Evolutionary conservation across 2,113 vertebrate species (phyloP), one percentile per base, ranked within the genome.

Genomic region (Lampris megalopsis): DNA sequence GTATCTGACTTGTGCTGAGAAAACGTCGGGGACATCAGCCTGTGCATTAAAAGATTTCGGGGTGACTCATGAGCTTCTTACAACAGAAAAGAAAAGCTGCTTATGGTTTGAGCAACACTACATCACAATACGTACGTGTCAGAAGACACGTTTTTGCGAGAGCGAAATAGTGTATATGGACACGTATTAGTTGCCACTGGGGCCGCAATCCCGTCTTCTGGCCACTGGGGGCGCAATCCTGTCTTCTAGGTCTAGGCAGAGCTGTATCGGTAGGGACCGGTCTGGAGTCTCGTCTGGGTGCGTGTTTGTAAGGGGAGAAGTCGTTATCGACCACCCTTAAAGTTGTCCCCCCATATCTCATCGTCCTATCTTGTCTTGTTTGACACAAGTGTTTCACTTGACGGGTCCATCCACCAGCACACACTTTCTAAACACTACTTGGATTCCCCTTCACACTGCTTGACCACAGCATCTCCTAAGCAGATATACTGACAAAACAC

Each of bases 401-500:
- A 83, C 76, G 82, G 35, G n/a, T 73, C 61, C 65, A 56, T 48
- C 41, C 63, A 40, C 40, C 6, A 1, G 64, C 40, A 43, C 61
- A 50, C 40, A 57, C 73, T 45, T 79, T 79, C 77, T 73, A 79
- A 73, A 68, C 59, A 78, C 60, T 71, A 43, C 49, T 47, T 53
- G 66, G 73, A 73, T 62, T 71, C 83, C 73, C 24, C 62, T 68
- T 54, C 9, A 1, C 47, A 43, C 43, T 58, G 3, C 47, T 79
- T n/a, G 35, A 69, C 24, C 42, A 69, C 65, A 67, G 68, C 56
- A 40, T 63, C 47, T 73, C 60, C 68, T 77, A 50, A 54, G 43
- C 60, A 24, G 50, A 69, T 76, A 59, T 61, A 76, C 77, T 78
- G 74, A 77, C 77, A 75, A 71, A 87, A 90, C 79, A 80, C 73